Percentiles rank a stretch among this genome's conserved stretches.
These are phyloP conservation scores for Cossypha heuglini DNA, from an alignment of 2,797 vertebrate genomes.

Conservation along the genomic window DNA sequence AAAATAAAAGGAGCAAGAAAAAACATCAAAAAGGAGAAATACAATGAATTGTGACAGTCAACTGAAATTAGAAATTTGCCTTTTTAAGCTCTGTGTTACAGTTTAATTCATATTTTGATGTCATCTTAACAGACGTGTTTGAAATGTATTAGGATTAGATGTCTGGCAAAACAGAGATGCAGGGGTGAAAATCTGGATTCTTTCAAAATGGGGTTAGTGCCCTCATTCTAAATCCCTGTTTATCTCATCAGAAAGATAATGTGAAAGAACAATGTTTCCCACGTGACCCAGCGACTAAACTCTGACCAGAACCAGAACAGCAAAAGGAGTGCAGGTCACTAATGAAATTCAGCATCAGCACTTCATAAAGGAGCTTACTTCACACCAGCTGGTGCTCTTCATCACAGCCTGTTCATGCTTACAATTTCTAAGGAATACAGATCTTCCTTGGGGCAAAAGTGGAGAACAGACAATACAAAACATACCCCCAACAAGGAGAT, in stretches of 20 bases:
- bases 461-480: background rate
- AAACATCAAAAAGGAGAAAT: background rate
- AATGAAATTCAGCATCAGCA: constrained; percentile 30
- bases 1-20: background rate
- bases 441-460: background rate
- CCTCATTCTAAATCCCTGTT: background rate
- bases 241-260: constrained; percentile 32
- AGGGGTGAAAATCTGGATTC: background rate
- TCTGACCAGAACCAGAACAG: background rate
- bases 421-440: background rate
- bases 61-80: background rate
- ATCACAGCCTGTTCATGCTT: background rate
- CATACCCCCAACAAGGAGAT: background rate
- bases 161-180: constrained; percentile 9
- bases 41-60: background rate
- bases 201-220: constrained; percentile 14
- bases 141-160: constrained; percentile 24
- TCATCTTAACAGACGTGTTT: background rate
- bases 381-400: constrained; percentile 37
- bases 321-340: background rate
- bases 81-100: background rate
- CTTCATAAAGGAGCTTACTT: constrained; percentile 33
- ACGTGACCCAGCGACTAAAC: background rate
- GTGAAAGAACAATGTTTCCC: background rate
- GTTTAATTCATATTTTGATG: background rate